A percentile compares a stretch with the other conserved stretches of the same genome.
These are phyloP conservation scores for Podarcis raffonei DNA, from an alignment of 2,113 vertebrate genomes.

Conservation along the genomic window DNA sequence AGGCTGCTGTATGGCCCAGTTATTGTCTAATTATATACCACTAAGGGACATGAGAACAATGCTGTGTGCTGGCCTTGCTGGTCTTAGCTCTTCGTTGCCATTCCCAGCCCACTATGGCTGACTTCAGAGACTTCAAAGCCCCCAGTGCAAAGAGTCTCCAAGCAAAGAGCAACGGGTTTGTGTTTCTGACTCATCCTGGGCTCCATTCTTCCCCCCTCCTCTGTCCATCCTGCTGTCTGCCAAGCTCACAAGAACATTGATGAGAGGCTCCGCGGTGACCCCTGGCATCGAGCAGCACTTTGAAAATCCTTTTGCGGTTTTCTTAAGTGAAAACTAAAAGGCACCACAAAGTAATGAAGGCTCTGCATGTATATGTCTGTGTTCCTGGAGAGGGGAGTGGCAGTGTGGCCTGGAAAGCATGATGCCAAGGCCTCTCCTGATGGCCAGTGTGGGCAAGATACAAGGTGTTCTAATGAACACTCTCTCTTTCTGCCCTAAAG, in stretches of 20 bases:
- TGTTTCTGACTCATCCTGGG: constrained; percentile 6
- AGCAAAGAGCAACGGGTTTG: not conserved
- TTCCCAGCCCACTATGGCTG: not conserved
- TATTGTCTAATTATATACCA: not conserved
- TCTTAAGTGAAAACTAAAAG: constrained; percentile 16
- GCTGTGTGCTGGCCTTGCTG: not conserved
- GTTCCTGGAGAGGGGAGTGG: no score
- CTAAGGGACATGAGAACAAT: not conserved
- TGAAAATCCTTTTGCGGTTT: constrained; percentile 14
- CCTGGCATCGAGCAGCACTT: not conserved
- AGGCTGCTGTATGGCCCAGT: not conserved
- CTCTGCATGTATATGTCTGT: not conserved
- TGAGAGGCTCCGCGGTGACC: not conserved
- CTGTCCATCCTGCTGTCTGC: not conserved
- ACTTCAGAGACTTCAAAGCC: not conserved
- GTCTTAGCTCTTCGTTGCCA: not conserved
- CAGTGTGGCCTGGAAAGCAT: not conserved
- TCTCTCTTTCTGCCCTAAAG: not conserved
- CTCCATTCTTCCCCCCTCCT: not conserved
- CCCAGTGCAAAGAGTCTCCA: not conserved
- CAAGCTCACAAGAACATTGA: not conserved
- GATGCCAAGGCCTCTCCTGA: not conserved
- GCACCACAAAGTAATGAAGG: not conserved
- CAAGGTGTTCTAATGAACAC: not conserved
- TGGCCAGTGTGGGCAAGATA: not conserved